Percentiles rank a stretch among this genome's conserved stretches.
phyloP scores from a whole-genome alignment of 2,797 vertebrate genomes.

The Lemur catta region DNA sequence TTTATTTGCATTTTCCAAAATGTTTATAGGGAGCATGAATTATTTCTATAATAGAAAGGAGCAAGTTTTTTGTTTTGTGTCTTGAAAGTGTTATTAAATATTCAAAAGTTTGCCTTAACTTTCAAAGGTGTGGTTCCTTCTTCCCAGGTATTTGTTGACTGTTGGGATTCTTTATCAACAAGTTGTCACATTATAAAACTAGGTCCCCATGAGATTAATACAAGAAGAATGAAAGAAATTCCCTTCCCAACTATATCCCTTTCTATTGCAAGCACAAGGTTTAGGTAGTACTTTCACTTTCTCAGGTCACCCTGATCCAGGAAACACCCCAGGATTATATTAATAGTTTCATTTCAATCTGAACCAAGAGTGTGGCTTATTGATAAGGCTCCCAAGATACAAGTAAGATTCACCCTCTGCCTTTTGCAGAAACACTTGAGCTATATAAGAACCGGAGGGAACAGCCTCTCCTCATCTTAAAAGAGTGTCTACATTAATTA shows the following conservation, averaged over 20 bases:
- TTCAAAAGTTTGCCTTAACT: neutral
- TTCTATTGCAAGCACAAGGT: neutral
- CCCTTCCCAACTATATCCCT: neutral
- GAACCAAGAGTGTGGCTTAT: neutral
- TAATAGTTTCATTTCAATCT: neutral
- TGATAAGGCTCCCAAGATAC: neutral
- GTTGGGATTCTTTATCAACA: neutral
- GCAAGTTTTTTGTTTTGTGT: neutral
- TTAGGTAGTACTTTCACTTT: neutral
- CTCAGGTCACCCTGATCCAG: neutral
- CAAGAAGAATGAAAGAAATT: neutral
- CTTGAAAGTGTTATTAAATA: neutral
- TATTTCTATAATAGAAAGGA: neutral
- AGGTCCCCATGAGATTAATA: neutral
- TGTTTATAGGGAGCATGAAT: neutral
- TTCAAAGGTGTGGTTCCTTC: neutral
- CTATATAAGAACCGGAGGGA: neutral
- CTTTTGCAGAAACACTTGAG: neutral
- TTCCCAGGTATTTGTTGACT: neutral
- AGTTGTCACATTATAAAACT: neutral
- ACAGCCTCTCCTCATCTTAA: neutral
- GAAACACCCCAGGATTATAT: neutral
- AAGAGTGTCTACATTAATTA: conserved; percentile 40
- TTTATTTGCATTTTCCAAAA: conserved; percentile 7
- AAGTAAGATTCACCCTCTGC: neutral